Evolutionary conservation across 2,113 vertebrate species (phyloP).

Genomic region (Nothocercus julius): DNA sequence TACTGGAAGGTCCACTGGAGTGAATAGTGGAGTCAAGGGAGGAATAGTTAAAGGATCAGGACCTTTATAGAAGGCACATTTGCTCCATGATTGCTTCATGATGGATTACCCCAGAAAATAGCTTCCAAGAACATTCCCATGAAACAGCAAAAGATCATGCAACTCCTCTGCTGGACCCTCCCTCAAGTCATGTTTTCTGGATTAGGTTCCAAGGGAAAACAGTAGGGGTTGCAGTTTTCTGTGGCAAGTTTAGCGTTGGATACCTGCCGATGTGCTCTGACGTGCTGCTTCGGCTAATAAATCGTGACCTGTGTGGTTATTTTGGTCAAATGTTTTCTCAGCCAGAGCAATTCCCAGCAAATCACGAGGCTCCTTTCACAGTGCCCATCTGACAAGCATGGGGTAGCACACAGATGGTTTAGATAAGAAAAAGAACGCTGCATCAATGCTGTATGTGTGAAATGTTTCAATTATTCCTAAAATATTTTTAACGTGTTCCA

Average conservation of each 20-base stretch:
- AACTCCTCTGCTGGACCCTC: conserved; percentile 53
- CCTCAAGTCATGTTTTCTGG: conserved; percentile 66
- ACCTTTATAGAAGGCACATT: background rate
- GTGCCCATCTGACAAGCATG: conserved; percentile 66
- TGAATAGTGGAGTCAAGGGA: background rate
- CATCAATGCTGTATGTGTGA: conserved; percentile 77
- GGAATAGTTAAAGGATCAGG: background rate
- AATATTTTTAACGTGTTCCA: conserved; percentile 75
- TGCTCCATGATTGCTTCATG: conserved; percentile 39
- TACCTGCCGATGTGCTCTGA: conserved; percentile 53
- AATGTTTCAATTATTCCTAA: conserved; percentile 80
- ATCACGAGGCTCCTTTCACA: conserved; percentile 47
- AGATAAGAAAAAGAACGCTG: conserved; percentile 70
- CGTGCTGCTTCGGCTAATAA: conserved; percentile 44
- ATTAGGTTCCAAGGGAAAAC: conserved; percentile 51
- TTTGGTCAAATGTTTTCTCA: conserved; percentile 55
- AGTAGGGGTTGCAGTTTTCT: conserved; percentile 60
- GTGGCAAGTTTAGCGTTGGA: conserved; percentile 32
- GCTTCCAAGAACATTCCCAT: conserved; percentile 44
- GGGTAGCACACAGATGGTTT: conserved; percentile 69
- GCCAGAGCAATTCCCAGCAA: conserved; percentile 58
- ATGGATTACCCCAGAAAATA: conserved; percentile 59
- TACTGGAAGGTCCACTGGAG: background rate
- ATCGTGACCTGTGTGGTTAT: conserved; percentile 56
- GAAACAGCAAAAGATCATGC: conserved; percentile 62